Percentiles rank a stretch among this genome's conserved stretches.
Conservation (phyloP, 2,113 vertebrate species). For the Panthera uncia region DNA sequence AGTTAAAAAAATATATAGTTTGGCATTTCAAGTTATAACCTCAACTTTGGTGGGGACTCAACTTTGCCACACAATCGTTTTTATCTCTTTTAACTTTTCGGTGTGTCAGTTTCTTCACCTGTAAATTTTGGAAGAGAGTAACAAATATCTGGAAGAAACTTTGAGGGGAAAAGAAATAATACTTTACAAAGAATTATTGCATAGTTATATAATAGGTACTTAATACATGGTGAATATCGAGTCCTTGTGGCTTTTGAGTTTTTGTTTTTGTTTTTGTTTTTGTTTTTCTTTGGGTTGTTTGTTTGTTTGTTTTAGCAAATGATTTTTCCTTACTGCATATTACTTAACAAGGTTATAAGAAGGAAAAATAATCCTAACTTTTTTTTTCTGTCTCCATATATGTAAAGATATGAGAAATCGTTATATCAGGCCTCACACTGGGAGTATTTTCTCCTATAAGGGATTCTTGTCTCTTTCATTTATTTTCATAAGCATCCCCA, state of each 20-base stretch:
- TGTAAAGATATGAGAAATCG: background rate
- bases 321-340: background rate
- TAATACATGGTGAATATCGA: background rate
- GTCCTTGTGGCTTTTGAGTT: background rate
- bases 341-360: background rate
- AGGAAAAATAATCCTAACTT: background rate
- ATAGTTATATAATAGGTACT: background rate
- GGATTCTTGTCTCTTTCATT: background rate
- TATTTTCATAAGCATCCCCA: conserved; percentile 34
- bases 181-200: background rate
- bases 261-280: background rate
- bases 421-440: background rate
- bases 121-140: background rate
- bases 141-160: background rate
- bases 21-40: background rate
- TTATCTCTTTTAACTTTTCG: background rate
- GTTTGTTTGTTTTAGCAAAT: background rate
- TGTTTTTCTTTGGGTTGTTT: no score
- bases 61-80: fast-evolving
- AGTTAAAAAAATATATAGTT: background rate
- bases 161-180: background rate
- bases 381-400: background rate
- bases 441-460: background rate
- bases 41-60: background rate
- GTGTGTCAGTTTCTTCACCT: background rate